Base-by-base conservation (phyloP, 1,140 invertebrate genomes). In the Paraescarpia echinospica region DNA sequence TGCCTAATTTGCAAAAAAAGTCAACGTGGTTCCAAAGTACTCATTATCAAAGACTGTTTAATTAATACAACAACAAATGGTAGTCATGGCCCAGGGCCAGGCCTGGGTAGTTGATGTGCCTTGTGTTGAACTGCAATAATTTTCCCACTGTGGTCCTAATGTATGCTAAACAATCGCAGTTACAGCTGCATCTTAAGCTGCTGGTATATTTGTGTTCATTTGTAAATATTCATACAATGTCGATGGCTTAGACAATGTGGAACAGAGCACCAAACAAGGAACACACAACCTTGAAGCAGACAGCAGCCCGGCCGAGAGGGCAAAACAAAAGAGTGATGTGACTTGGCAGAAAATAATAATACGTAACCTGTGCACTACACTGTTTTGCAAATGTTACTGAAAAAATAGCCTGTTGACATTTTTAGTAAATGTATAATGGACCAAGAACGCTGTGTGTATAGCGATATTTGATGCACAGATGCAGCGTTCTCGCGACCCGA, bases 211-310 rank as follows among this genome's bases (percentile, higher is more conserved):
- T 77, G 22, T 77, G 59, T 27, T 77, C 59, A 31, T 77, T 77
- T 77, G 59, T 77, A 4, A 6, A 31, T n/a, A 77, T 77, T 77
- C 59, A 31, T 77, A 77, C 9, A 22, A 27, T 77, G 22, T 22
- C 27, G 59, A 18, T 77, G 59, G 59, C 59, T 77, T 77, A 18
- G 59, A 31, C 22, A 77, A 22, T 77, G 59, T 77, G 27, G 59
- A 51, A 51, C 18, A 51, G 48, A 51, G 27, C 59, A 18, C 4
- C 27, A 77, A 77, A 77, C 59, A 77, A 1, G 59, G 59, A 77
- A 77, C 59, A 77, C 59, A 77, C 59, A 77, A 77, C 59, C 59
- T 77, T 77, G 59, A 77, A 77, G 59, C 59, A 77, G 59, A 77
- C 59, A 6, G 59, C 59, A 77, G 59, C 18, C 59, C 18, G 1